These are phyloP conservation scores for Phalacrocorax carbo DNA, from an alignment of 2,113 vertebrate species.

Conservation along the genomic window DNA sequence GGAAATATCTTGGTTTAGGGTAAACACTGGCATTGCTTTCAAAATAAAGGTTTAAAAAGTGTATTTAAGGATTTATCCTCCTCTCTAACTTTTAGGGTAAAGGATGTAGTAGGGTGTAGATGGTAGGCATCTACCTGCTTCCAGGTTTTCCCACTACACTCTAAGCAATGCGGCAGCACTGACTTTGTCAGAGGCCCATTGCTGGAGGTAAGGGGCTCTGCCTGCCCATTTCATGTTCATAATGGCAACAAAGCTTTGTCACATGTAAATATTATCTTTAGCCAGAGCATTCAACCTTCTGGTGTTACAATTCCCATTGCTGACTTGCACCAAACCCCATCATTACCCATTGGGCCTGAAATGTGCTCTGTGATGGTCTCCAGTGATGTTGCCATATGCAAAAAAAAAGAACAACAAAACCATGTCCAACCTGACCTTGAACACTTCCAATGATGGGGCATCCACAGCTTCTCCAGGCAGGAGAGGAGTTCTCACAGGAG, in stretches of 20 bases:
- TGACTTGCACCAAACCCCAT: slow-evolving; percentile 11
- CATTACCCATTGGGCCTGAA: background rate
- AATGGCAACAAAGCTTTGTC: slow-evolving; percentile 36
- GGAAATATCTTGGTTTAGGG: background rate
- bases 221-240: background rate
- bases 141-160: background rate
- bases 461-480: background rate
- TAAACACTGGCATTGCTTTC: background rate
- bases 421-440: accelerated
- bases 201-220: background rate
- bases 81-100: background rate
- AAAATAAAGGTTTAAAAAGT: background rate
- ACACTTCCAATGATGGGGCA: background rate
- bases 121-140: background rate
- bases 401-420: background rate
- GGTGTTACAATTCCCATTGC: background rate
- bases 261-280: slow-evolving; percentile 61
- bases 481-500: background rate
- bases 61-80: background rate
- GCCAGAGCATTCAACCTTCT: background rate
- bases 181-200: background rate
- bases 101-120: background rate
- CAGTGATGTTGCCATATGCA: background rate
- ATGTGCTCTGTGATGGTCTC: background rate
- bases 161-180: background rate